Percentiles rank a stretch among this genome's conserved stretches.
phyloP scores from a whole-genome alignment of 1,140 invertebrate genomes.

The Solen grandis region DNA sequence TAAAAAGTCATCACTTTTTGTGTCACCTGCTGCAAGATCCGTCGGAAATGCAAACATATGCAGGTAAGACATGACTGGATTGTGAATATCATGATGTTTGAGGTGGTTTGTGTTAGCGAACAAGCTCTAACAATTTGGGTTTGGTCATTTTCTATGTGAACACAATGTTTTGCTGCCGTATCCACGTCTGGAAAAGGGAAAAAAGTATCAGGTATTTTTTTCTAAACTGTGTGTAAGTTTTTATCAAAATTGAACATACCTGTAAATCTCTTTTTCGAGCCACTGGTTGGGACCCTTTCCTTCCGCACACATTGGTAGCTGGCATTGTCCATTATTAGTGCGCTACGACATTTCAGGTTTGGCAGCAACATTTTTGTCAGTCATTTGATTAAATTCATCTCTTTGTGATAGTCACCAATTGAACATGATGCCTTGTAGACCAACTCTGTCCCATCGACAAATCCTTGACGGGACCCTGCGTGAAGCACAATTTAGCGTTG shows the following conservation, averaged over 20 bases:
- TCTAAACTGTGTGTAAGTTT: neutral
- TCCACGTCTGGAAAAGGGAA: too few relatives aligned
- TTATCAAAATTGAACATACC: neutral
- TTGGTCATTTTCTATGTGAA: neutral
- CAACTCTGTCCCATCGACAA: neutral
- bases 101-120: neutral
- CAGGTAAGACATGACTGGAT: too few relatives aligned
- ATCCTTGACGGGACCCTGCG: neutral
- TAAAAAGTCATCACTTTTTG: too few relatives aligned
- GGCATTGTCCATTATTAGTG: conserved; percentile 1
- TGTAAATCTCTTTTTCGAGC: conserved; percentile 8
- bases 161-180: neutral
- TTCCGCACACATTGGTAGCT: conserved; percentile 2
- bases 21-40: too few relatives aligned
- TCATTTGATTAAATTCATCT: conserved; percentile 3
- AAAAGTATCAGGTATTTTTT: too few relatives aligned
- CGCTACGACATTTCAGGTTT: neutral
- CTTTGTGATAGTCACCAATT: neutral
- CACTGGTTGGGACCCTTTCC: too few relatives aligned
- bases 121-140: too few relatives aligned
- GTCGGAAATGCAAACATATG: too few relatives aligned
- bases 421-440: neutral
- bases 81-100: too few relatives aligned
- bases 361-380: neutral
- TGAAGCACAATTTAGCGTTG: conserved; percentile 2